Evolutionary conservation across 2,888 invertebrate species (phyloP).

Genomic region (Keiferia lycopersicella): DNA sequence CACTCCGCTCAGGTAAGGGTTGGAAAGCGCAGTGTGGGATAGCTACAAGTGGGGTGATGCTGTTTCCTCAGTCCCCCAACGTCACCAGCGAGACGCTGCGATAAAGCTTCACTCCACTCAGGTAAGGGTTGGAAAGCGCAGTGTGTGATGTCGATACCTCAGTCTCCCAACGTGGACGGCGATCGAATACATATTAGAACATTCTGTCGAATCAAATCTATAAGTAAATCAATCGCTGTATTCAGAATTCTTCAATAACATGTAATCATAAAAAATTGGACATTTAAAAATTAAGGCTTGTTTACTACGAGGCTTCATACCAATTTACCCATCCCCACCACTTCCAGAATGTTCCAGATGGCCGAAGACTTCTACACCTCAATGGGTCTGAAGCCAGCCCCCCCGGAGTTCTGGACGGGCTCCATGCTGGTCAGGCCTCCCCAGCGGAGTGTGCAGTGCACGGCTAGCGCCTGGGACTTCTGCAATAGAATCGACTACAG

Average conservation of each 20-base stretch:
- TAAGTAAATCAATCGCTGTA: no score
- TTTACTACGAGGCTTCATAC: no score
- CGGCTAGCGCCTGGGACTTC: constrained; percentile 93
- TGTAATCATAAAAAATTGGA: no score
- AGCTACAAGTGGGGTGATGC: no score
- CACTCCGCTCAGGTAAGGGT: constrained; percentile 84
- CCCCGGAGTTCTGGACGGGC: constrained; percentile 91
- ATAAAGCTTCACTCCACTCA: constrained; percentile 87
- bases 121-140: constrained; percentile 70
- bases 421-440: constrained; percentile 89
- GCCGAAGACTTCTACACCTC: constrained; percentile 92
- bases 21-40: no score
- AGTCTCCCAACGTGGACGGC: constrained; percentile 85
- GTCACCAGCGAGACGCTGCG: constrained; percentile 89
- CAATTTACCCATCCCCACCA: no score
- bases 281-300: no score
- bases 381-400: constrained; percentile 89
- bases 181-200: no score
- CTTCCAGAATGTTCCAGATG: constrained; percentile 87
- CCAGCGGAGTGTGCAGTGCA: constrained; percentile 87
- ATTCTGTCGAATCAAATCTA: no score
- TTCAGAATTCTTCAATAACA: no score
- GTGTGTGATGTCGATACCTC: constrained; percentile 86
- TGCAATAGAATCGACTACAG: constrained; percentile 91
- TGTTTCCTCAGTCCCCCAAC: constrained; percentile 86